A percentile compares a stretch with the other conserved stretches of the same genome.
Conservation (phyloP, 2,888 invertebrate genomes). For the Idaea biselata region DNA sequence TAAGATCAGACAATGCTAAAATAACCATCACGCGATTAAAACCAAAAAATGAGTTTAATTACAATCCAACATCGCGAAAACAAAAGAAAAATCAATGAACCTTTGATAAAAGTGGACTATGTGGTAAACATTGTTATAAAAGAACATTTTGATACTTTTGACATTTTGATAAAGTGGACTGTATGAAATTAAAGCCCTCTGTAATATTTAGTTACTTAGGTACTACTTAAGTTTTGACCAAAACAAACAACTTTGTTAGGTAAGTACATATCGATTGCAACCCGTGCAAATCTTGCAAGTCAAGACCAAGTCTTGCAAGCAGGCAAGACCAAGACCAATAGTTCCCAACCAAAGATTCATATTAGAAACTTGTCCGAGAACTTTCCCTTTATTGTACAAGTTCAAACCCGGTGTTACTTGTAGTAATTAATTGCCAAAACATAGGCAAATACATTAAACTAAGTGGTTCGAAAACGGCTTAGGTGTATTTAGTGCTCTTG, state of each 20-base stretch:
- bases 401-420: slow-evolving; percentile 34
- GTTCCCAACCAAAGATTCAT: slow-evolving; percentile 17
- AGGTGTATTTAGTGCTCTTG: slow-evolving; percentile 3
- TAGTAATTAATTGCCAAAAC: slow-evolving; percentile 57
- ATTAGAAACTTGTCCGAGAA: slow-evolving; percentile 38
- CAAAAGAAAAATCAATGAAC: no score
- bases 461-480: slow-evolving; percentile 10
- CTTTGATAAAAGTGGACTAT: no score
- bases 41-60: no score
- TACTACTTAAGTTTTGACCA: not conserved
- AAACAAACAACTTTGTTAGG: not conserved
- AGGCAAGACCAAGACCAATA: not conserved
- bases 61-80: no score
- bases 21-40: no score
- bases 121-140: no score
- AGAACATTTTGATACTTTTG: no score
- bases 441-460: slow-evolving; percentile 39
- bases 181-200: no score
- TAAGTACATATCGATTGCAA: no score
- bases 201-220: not conserved
- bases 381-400: slow-evolving; percentile 53
- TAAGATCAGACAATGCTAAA: no score
- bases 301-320: not conserved
- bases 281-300: not conserved
- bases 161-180: no score